Base-by-base conservation (phyloP, 2,797 vertebrate genomes). In the Protonibea diacanthus region DNA sequence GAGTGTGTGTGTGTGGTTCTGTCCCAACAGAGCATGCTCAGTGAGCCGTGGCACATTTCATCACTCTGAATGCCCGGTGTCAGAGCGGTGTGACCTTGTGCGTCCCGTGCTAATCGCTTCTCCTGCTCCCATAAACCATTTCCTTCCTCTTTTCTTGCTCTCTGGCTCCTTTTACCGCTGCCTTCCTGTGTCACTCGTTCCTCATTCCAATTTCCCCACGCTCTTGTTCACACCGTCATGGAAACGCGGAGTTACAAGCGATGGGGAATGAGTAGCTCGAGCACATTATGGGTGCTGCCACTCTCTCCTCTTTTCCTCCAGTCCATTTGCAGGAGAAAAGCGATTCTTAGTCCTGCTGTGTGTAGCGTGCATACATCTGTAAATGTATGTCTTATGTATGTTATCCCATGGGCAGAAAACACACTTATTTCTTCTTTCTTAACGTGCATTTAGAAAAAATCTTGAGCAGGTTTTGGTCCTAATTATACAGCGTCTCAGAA, bases 91-190 rank as follows among this genome's bases (percentile, higher is more conserved):
- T 71, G 85, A 86, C 88, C 83, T 85, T 61, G 71, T 76, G 60
- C 59, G 64, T 87, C 69, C 74, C 57, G 10, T 14, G 9, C 58
- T 79, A 78, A 78, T 81, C 55, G 20, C 71, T 66, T 70, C 57
- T 78, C 72, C 74, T 63, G 56, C 69, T 78, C 82, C 65, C 57
- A 61, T 65, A 63, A 86, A 82, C 66, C 76, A 58, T 87, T 76
- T 86, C 71, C 80, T 83, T 80, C 74, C 76, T 74, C 71, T 71
- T 38, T 47, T 61, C 47, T 47, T 13, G 12, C 59, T 61, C 47
- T 59, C 47, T 6, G 3, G 45, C 55, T 57, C 23, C 23, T 42
- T 76, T 59, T 17, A 44, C 60, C 40, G 4, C 47, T 40, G 20
- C 38, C 77, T 79, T 81, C 78, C 79, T 70, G 77, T 66, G 49